Evolutionary conservation across 2,797 vertebrate genomes (phyloP).

Genomic region (Pseudochromis fuscus): DNA sequence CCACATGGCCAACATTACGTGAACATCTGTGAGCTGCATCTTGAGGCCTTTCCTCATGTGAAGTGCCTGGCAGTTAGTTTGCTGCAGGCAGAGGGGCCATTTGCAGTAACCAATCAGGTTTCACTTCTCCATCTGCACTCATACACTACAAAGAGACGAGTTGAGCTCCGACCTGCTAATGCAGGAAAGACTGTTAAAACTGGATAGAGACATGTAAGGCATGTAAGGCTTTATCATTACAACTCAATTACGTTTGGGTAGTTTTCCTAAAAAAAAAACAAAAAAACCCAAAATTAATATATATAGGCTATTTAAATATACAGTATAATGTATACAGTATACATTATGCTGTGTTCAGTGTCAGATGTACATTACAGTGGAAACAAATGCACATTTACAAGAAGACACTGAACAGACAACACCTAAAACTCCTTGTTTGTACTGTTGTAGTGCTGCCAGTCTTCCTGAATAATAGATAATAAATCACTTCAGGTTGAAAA

Average conservation of each 20-base stretch:
- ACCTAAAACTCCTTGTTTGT: not conserved
- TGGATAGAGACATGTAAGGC: slow-evolving; percentile 19
- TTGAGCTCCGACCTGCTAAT: slow-evolving; percentile 66
- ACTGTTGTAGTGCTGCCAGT: not conserved
- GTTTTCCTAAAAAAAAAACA: slow-evolving; percentile 15
- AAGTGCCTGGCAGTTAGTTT: slow-evolving; percentile 81
- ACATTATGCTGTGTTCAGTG: not conserved
- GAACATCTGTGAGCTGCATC: slow-evolving; percentile 83
- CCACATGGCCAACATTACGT: slow-evolving; percentile 77
- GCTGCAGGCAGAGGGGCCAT: slow-evolving; percentile 72
- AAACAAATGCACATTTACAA: not conserved
- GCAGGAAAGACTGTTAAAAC: slow-evolving; percentile 38
- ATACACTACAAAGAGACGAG: slow-evolving; percentile 59
- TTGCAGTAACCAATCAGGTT: slow-evolving; percentile 76
- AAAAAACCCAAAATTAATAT: not conserved
- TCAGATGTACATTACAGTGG: not conserved
- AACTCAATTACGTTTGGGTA: slow-evolving; percentile 13
- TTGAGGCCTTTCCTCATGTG: slow-evolving; percentile 78
- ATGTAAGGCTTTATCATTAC: slow-evolving; percentile 27
- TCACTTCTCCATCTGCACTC: slow-evolving; percentile 77
- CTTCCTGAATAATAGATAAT: slow-evolving; percentile 16
- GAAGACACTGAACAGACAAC: not conserved
- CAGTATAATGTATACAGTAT: not conserved
- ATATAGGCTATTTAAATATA: slow-evolving; percentile 11
- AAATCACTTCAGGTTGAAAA: slow-evolving; percentile 12